Evolutionary conservation across 2,797 vertebrate genomes (phyloP), one percentile per base, ranked within the genome.

Genomic region (Oophaga sylvatica): DNA sequence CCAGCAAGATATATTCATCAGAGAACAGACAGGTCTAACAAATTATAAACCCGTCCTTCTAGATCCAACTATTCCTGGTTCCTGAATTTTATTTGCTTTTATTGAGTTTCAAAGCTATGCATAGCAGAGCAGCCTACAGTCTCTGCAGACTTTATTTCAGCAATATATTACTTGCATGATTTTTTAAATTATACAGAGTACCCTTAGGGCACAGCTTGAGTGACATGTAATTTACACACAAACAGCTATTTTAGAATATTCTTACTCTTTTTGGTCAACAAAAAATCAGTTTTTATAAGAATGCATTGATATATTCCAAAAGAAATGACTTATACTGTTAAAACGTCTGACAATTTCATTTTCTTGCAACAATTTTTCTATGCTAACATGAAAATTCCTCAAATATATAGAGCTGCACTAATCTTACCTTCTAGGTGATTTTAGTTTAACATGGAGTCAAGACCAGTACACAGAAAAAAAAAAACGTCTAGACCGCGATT

Each of bases 221-320:
- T 89, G 88, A 86, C 88, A 89, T 86, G 60, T 88, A 68, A 86
- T 89, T 89, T 89, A 89, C 84, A 78, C 80, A 86, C 83, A 88
- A 85, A 76, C 71, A 81, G 70, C 68, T 68, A 86, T 67, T 80
- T 60, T 88, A 70, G 13, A 60, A 17, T 79, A 57, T 83, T 62
- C 80, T 59, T 78, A 83, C 81, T 57, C 78, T 86, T 78, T 71
- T 81, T 85, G 71, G 83, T 78, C 83, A 85, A 76, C 60, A 56
- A 65, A 73, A 77, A 77, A 65, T 56, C n/a, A 31, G 83, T 67
- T 31, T 63, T 77, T 59, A 29, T 41, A 73, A 59, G 35, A 45
- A 75, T 84, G 45, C 22, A 77, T 84, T 84, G 41, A 84, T 41
- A 77, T 76, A 75, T 77, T 31, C 60, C 29, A 65, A 2, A 56